phyloP scores from a whole-genome alignment of 2,797 vertebrate species.

The Lacerta bilineata region DNA sequence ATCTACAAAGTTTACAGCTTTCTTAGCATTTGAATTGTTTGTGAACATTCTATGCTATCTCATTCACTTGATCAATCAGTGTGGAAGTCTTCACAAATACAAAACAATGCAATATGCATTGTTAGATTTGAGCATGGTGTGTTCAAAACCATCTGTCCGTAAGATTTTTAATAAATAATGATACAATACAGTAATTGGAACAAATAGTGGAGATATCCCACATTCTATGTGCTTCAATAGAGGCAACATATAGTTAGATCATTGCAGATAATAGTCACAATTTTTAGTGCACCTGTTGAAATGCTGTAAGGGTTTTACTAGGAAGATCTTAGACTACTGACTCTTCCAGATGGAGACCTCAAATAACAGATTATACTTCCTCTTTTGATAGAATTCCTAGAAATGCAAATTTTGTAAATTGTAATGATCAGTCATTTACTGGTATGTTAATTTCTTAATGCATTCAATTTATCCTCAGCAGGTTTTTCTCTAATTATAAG shows the following conservation, averaged over 20 bases:
- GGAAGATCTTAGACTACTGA: slow-evolving; percentile 6
- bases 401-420: slow-evolving; percentile 74
- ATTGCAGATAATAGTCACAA: not conserved
- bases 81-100: not conserved
- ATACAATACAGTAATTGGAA: not conserved
- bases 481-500: slow-evolving; percentile 72
- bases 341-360: slow-evolving; percentile 43
- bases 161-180: slow-evolving; percentile 36
- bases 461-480: slow-evolving; percentile 71
- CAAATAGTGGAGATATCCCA: not conserved
- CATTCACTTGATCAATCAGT: not conserved
- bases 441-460: slow-evolving; percentile 74
- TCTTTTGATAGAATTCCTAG: slow-evolving; percentile 60
- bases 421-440: slow-evolving; percentile 72
- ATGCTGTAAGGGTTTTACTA: slow-evolving; percentile 38
- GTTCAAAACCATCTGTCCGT: slow-evolving; percentile 39
- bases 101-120: not conserved
- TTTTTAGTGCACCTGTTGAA: not conserved
- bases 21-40: not conserved
- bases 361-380: slow-evolving; percentile 49
- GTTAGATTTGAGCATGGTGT: not conserved
- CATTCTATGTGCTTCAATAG: slow-evolving; percentile 37
- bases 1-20: not conserved
- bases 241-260: not conserved
- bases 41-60: not conserved